A percentile compares a stretch with the other conserved stretches of the same genome.
phyloP scores from a whole-genome alignment of 2,888 invertebrate species.

The Lepidocyrtinus sp. region DNA sequence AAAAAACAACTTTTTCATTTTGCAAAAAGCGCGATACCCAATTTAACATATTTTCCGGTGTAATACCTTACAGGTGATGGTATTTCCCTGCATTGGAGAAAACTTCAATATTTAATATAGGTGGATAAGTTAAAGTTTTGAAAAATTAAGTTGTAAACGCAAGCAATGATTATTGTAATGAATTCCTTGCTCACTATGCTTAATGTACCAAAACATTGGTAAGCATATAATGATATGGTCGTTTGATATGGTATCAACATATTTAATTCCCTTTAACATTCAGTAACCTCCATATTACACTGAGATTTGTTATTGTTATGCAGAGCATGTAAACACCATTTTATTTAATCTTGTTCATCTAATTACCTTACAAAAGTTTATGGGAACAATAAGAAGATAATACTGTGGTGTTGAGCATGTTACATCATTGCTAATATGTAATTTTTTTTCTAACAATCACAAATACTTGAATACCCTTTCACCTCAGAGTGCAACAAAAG shows the following conservation, averaged over 20 bases:
- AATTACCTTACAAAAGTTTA: background rate
- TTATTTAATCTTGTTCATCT: background rate
- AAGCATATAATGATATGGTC: background rate
- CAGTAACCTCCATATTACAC: background rate
- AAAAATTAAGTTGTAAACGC: conserved; percentile 12
- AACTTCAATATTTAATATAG: no score
- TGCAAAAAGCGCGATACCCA: background rate
- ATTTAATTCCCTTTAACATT: background rate
- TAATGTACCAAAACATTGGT: conserved; percentile 11
- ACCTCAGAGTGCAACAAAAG: no score
- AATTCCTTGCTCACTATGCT: background rate
- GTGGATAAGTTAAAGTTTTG: no score
- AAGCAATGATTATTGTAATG: conserved; percentile 9
- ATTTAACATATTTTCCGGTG: background rate
- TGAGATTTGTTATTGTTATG: conserved; percentile 11
- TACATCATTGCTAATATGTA: no score
- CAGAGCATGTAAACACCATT: conserved; percentile 10
- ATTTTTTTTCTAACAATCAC: no score
- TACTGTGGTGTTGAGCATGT: background rate
- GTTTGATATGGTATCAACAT: background rate
- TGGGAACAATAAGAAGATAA: background rate
- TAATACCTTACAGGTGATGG: no score
- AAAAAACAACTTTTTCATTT: background rate
- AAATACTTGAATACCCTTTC: no score
- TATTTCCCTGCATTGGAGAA: no score